Evolutionary conservation across 2,888 invertebrate genomes (phyloP).

Genomic region (Cryptus viduatorius): DNA sequence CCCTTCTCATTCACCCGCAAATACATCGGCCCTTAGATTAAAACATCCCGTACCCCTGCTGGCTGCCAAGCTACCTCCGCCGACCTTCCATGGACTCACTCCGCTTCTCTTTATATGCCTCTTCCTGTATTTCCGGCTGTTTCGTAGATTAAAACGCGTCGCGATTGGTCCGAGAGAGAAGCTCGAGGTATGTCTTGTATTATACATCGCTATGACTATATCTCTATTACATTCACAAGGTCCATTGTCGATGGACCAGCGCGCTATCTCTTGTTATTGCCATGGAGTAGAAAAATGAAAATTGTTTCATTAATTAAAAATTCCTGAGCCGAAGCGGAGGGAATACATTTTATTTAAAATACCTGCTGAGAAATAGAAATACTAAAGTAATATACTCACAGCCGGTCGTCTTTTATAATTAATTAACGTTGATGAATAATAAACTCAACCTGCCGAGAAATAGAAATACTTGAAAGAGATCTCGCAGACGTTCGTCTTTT

Average conservation of each 20-base stretch:
- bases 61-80: slow-evolving; percentile 57
- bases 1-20: slow-evolving; percentile 68
- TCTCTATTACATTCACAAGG: slow-evolving; percentile 40
- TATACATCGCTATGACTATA: slow-evolving; percentile 25
- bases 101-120: slow-evolving; percentile 45
- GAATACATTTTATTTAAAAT: slow-evolving; percentile 31
- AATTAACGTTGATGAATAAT: background rate
- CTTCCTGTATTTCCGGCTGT: slow-evolving; percentile 59
- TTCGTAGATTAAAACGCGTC: slow-evolving; percentile 75
- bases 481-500: too few species aligned
- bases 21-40: slow-evolving; percentile 78
- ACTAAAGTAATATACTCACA: background rate
- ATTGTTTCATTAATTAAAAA: slow-evolving; percentile 62
- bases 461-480: too few species aligned
- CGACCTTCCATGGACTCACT: slow-evolving; percentile 18
- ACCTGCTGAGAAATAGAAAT: background rate
- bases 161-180: slow-evolving; percentile 66
- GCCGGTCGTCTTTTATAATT: background rate
- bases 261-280: slow-evolving; percentile 57
- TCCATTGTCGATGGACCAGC: slow-evolving; percentile 49
- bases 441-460: too few species aligned
- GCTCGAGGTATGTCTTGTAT: slow-evolving; percentile 29
- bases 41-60: slow-evolving; percentile 72
- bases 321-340: slow-evolving; percentile 40
- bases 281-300: slow-evolving; percentile 31